Evolutionary conservation across 2,797 vertebrate species (phyloP).

Genomic region (Spinibarbus caldwelli): DNA sequence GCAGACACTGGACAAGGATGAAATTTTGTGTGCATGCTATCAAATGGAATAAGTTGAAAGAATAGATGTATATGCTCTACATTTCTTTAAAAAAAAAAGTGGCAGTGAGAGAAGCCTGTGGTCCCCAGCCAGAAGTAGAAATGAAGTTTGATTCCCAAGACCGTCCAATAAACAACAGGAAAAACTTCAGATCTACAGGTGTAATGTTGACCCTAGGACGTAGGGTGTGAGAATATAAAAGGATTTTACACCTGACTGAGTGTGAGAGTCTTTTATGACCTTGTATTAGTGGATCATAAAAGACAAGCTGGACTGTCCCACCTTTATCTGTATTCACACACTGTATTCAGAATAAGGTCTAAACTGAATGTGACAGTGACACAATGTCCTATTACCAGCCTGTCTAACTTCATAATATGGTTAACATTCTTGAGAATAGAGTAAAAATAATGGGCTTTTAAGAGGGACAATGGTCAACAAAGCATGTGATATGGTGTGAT

Average conservation of each 20-base stretch:
- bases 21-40: neutral
- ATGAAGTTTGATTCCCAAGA: neutral
- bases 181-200: slow-evolving; percentile 11
- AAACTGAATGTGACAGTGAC: neutral
- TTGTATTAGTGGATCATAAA: slow-evolving; percentile 39
- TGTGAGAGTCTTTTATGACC: slow-evolving; percentile 49
- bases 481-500: slow-evolving; percentile 1
- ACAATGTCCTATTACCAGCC: neutral
- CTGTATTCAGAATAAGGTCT: slow-evolving; percentile 5
- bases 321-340: slow-evolving; percentile 27
- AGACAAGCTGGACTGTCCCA: slow-evolving; percentile 9
- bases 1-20: neutral
- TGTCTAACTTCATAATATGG: neutral
- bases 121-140: too few relatives aligned
- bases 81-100: neutral
- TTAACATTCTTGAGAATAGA: slow-evolving; percentile 14
- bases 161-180: too few relatives aligned
- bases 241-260: slow-evolving; percentile 19
- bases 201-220: slow-evolving; percentile 1
- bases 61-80: neutral
- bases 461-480: slow-evolving; percentile 17
- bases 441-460: slow-evolving; percentile 10
- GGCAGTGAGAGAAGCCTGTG: neutral
- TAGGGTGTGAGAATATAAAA: neutral
- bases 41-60: neutral